Base-by-base conservation (phyloP, 2,113 vertebrate species). In the Hydrochoerus hydrochaeris region DNA sequence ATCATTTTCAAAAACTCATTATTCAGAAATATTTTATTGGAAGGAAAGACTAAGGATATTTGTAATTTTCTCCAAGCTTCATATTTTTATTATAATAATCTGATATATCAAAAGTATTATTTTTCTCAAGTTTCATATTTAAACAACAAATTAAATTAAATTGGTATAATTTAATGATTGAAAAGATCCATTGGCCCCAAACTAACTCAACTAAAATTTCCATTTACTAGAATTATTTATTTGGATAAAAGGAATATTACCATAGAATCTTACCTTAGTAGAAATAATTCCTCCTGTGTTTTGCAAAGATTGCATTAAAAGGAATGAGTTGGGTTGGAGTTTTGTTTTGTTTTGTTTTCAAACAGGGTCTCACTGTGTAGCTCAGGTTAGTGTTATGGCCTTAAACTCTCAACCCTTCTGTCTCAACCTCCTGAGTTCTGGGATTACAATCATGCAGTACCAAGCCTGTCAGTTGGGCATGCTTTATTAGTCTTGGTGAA, bases 1-100 rank as follows among this genome's bases (percentile, higher is more conserved):
- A 57, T 93, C 78, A 84, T 96, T 97, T 96, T 89, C 26, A 95
- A 87, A 88, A 93, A 85, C 83, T 95, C 1, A 16, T 94, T 83
- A 91, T 77, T 93, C 84, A 97, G 32, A 93, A 94, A 88, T 96
- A 80, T 60, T 91, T 90, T n/a, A 83, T 54, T 85, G 22, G 44
- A 92, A 96, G 32, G 7, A 78, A 32, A 92, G 35, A 65, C 62
- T 78, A 84, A 88, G 86, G 19, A 71, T 54, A 91, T 93, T 71
- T 84, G n/a, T 60, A 57, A 28, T n/a, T 35, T 22, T 16, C 6
- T 26, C 7, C 22, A 49, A 92, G 9, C 20, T 75, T 93, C 24
- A 69, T 96, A 82, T 89, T 86, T 85, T 57, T 57, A 57, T 57
- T 57, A 17, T 57, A 57, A 57, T 57, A 57, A 57, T 57, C 54